Conservation (phyloP, 1,140 invertebrate species). For the Parasteatoda tepidariorum region DNA sequence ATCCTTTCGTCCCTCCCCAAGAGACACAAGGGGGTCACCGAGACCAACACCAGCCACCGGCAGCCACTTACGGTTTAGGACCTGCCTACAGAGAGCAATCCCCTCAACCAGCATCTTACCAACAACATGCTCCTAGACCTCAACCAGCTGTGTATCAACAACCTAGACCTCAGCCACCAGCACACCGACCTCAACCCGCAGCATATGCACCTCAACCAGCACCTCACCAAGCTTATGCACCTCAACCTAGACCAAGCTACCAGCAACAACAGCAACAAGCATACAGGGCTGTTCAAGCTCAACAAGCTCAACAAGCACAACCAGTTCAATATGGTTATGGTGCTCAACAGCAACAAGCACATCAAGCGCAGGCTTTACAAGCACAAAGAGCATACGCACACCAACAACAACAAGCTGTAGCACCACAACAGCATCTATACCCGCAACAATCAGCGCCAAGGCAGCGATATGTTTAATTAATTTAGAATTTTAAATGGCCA, state of each 20-base stretch:
- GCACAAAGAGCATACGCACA: conserved; percentile 34
- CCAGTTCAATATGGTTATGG: conserved; percentile 30
- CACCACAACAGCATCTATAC: conserved; percentile 35
- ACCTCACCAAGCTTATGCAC: conserved; percentile 1
- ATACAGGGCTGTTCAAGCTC: neutral
- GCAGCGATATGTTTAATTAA: conserved; percentile 6
- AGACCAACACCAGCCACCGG: conserved; percentile 28
- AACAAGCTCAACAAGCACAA: conserved; percentile 16
- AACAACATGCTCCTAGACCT: conserved; percentile 8
- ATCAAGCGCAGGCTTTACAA: conserved; percentile 22
- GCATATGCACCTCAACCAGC: neutral
- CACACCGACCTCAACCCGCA: neutral
- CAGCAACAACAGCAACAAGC: conserved; percentile 21
- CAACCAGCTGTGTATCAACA: conserved; percentile 17
- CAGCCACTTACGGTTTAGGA: conserved; percentile 45
- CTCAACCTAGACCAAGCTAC: neutral
- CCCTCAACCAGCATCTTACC: neutral
- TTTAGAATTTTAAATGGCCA: conserved; percentile 24
- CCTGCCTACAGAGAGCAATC: conserved; percentile 50
- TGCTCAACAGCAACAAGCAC: conserved; percentile 21
- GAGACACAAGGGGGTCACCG: conserved; percentile 3
- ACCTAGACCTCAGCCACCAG: neutral
- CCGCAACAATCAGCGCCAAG: conserved; percentile 16
- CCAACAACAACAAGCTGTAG: conserved; percentile 40
- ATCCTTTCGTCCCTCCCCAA: conserved; percentile 54